A percentile compares a stretch with the other conserved stretches of the same genome.
Conservation (phyloP, 2,888 invertebrate genomes). For the Harpalus rubripes region DNA sequence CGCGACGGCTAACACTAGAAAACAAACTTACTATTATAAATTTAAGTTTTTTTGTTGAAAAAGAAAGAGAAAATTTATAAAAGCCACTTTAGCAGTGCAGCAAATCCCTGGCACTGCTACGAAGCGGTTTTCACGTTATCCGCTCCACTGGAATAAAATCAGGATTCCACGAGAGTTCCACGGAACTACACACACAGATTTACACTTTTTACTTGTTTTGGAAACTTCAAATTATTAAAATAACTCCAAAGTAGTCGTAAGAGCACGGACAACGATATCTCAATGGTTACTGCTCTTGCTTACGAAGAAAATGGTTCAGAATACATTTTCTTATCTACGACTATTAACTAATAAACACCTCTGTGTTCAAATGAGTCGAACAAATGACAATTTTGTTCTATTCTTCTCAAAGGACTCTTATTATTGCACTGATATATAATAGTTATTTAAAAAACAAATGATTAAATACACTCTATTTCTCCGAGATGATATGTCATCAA, state of each 20-base stretch:
- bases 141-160: slow-evolving; percentile 18
- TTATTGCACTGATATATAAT: too few relatives aligned
- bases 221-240: slow-evolving; percentile 3
- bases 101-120: slow-evolving; percentile 16
- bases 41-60: slow-evolving; percentile 41
- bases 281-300: too few relatives aligned
- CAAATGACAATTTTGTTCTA: too few relatives aligned
- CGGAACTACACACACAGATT: background rate
- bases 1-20: slow-evolving; percentile 23
- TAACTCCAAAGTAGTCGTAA: background rate
- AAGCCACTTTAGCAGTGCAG: slow-evolving; percentile 34
- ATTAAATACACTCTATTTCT: too few relatives aligned
- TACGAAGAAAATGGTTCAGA: too few relatives aligned
- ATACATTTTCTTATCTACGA: too few relatives aligned
- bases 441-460: too few relatives aligned
- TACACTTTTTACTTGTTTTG: background rate
- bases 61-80: slow-evolving; percentile 38
- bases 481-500: too few relatives aligned
- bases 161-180: background rate
- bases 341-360: too few relatives aligned
- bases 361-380: too few relatives aligned
- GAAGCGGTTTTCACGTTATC: slow-evolving; percentile 41
- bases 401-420: too few relatives aligned
- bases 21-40: slow-evolving; percentile 50
- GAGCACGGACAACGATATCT: too few relatives aligned